Evolutionary conservation across 2,888 invertebrate species (phyloP), one percentile per base, ranked within the genome.

Genomic region (Pantelozetes paolii): DNA sequence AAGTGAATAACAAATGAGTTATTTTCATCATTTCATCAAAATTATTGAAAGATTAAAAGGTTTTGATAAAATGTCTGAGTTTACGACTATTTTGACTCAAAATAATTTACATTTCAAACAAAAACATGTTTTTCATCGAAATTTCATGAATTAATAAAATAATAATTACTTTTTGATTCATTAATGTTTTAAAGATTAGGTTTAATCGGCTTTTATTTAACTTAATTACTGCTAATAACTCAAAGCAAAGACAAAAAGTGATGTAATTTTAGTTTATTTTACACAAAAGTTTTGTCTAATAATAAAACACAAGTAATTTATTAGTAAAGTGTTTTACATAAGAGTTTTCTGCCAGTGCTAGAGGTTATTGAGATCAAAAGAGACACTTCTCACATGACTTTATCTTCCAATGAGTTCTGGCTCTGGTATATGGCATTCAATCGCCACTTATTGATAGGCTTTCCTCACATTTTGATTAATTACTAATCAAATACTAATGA

Each of bases 301-400:
- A 54, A 54, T 54, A 50, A 54, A 54, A 20, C 20, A 50, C 20
- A 2, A 45, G 45, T 18, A 45, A 45, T 45, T 45, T 45, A n/a
- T 45, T 45, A 18, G 13, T 45, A 54, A 23, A 54, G 6, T 18
- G 18, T 54, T 50, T 54, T 23, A 11, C 54, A 23, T 26, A 6
- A 45, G 15, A 45, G 11, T 11, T 45, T n/a, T 45, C 45, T 45
- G 15, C 18, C n/a, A 9, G 26, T 26, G 45, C 54, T 54, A 54
- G 54, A 26, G 54, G 54, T 54, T 54, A 26, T 54, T 54, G 54
- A 54, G 26, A 26, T 23, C 54, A 54, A 9, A 26, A 54, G n/a
- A 50, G 36, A 50, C 45, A 8, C 54, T 54, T 1, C 23, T n/a
- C 23, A 20, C 11, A 50, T 11, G 13, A 45, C 15, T 54, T 54